Conservation (phyloP, 1,140 invertebrate genomes). For the Epicauta chinensis region DNA sequence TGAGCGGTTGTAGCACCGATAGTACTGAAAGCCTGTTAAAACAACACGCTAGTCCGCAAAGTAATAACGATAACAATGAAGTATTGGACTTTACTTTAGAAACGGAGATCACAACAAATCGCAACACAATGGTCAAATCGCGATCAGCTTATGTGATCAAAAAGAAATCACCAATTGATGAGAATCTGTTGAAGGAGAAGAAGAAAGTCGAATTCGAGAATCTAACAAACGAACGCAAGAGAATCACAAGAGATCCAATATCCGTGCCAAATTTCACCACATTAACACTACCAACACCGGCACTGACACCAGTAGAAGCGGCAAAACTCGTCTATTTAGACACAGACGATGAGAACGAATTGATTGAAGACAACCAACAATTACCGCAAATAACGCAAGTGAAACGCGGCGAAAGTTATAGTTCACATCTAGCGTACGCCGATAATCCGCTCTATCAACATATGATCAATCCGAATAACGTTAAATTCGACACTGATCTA, state of each 20-base stretch:
- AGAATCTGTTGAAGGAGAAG: conserved; percentile 29
- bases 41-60: conserved; percentile 34
- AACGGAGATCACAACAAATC: conserved; percentile 28
- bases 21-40: conserved; percentile 58
- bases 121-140: conserved; percentile 52
- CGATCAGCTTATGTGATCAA: conserved; percentile 56
- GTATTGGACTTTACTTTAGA: conserved; percentile 32
- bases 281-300: conserved; percentile 56
- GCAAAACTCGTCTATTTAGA: conserved; percentile 64
- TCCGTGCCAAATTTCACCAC: conserved; percentile 71
- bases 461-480: conserved; percentile 50
- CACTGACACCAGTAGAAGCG: conserved; percentile 62
- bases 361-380: conserved; percentile 2
- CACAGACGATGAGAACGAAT: conserved; percentile 59
- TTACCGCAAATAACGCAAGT: background rate
- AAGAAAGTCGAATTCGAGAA: conserved; percentile 39
- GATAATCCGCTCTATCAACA: conserved; percentile 52
- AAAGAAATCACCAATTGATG: conserved; percentile 38
- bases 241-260: conserved; percentile 62
- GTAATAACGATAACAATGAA: background rate
- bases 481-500: conserved; percentile 19
- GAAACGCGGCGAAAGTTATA: conserved; percentile 52
- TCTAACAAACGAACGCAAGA: conserved; percentile 22
- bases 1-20: conserved; percentile 53
- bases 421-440: conserved; percentile 52